Percentiles rank a stretch among this genome's conserved stretches.
These are phyloP conservation scores for Periophthalmodon schlosseri DNA, from an alignment of 2,113 vertebrate genomes.

Conservation along the genomic window DNA sequence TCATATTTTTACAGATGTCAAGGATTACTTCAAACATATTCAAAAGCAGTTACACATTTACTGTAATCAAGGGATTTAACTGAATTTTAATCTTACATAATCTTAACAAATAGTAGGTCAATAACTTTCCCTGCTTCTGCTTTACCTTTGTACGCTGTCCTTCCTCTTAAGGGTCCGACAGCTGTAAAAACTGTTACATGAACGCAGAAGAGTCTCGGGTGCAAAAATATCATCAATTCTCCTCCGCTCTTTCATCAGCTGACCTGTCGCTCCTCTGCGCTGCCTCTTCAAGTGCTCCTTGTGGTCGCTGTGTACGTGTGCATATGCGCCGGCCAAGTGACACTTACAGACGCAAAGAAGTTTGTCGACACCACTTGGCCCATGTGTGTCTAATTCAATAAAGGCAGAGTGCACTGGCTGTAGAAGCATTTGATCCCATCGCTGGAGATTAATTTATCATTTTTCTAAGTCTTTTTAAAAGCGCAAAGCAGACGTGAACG, in stretches of 20 bases:
- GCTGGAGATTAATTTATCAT: slow-evolving; percentile 55
- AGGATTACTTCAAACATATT: background rate
- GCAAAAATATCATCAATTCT: slow-evolving; percentile 54
- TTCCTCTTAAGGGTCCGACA: slow-evolving; percentile 50
- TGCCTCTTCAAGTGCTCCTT: slow-evolving; percentile 22
- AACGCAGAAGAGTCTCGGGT: slow-evolving; percentile 30
- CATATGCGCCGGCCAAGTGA: slow-evolving; percentile 5
- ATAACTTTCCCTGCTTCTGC: background rate
- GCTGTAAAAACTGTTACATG: slow-evolving; percentile 50
- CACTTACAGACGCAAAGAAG: background rate
- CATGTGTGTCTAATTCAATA: slow-evolving; percentile 18
- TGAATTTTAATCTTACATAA: background rate
- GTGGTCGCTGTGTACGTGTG: slow-evolving; percentile 23
- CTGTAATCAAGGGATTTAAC: background rate
- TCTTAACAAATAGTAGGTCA: background rate
- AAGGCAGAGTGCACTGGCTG: slow-evolving; percentile 16
- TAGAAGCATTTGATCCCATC: slow-evolving; percentile 37
- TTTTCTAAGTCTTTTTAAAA: slow-evolving; percentile 51
- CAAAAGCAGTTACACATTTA: background rate
- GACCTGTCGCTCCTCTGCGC: slow-evolving; percentile 37
- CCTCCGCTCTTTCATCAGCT: slow-evolving; percentile 51
- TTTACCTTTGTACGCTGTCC: background rate
- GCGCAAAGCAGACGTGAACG: slow-evolving; percentile 43
- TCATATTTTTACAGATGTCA: background rate
- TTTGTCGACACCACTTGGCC: background rate